Evolutionary conservation across 1,140 invertebrate species (phyloP).

Genomic region (Saxidomus purpurata): DNA sequence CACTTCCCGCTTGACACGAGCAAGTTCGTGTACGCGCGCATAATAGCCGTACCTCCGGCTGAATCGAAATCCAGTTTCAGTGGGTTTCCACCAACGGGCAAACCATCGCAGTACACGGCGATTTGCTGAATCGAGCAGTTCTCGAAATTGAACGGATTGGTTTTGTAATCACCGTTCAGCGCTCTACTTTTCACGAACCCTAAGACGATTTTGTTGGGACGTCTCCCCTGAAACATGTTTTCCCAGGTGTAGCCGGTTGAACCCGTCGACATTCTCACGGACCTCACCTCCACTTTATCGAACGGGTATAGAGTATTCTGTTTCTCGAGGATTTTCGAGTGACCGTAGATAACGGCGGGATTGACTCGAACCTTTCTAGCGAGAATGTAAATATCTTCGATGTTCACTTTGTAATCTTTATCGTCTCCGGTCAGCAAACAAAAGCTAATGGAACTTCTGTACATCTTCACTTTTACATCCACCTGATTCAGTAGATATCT

Average conservation of each 20-base stretch:
- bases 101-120: slow-evolving; percentile 3
- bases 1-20: not conserved
- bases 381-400: slow-evolving; percentile 35
- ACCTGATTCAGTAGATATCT: slow-evolving; percentile 47
- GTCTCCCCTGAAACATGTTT: slow-evolving; percentile 24
- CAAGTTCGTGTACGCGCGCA: slow-evolving; percentile 23
- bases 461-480: slow-evolving; percentile 38
- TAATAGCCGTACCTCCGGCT: not conserved
- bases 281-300: not conserved
- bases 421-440: slow-evolving; percentile 1
- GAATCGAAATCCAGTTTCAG: slow-evolving; percentile 5
- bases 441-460: slow-evolving; percentile 11
- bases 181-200: slow-evolving; percentile 15
- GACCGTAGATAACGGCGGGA: slow-evolving; percentile 44
- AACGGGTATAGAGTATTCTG: slow-evolving; percentile 32
- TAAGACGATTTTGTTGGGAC: slow-evolving; percentile 8
- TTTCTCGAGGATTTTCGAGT: slow-evolving; percentile 22
- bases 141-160: slow-evolving; percentile 30
- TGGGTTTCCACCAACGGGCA: not conserved
- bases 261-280: not conserved
- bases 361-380: slow-evolving; percentile 22
- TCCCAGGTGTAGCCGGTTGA: not conserved
- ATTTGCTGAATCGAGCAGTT: slow-evolving; percentile 29
- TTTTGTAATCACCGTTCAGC: not conserved
- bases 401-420: not conserved